Conservation (phyloP, 2,797 vertebrate species). For the Muscicapa comitata region DNA sequence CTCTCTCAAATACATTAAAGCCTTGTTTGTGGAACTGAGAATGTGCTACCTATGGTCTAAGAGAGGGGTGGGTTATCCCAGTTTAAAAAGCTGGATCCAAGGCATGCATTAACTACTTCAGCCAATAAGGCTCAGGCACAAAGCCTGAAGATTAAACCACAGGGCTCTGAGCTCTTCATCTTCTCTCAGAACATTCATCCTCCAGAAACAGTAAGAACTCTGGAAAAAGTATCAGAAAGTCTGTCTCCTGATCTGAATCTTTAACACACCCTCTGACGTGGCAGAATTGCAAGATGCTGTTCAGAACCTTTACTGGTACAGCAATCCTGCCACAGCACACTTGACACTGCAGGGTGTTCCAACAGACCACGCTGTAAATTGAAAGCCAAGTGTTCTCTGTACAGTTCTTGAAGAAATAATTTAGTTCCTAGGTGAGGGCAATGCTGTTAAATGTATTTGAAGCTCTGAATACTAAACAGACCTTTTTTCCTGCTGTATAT, state of each 20-base stretch:
- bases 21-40: neutral
- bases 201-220: neutral
- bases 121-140: neutral
- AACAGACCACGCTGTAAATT: neutral
- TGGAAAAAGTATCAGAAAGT: neutral
- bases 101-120: neutral
- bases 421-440: constrained; percentile 53
- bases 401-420: constrained; percentile 55
- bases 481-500: neutral
- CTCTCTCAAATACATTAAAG: neutral
- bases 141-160: neutral
- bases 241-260: neutral
- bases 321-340: neutral
- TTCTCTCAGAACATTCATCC: neutral
- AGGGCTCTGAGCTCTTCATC: neutral
- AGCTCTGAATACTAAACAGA: constrained; percentile 55
- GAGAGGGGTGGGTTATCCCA: neutral
- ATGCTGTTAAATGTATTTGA: constrained; percentile 41
- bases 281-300: neutral
- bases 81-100: neutral
- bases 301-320: neutral
- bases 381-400: constrained; percentile 49
- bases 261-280: neutral
- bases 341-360: neutral
- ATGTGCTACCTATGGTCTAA: neutral